These are phyloP conservation scores for Liodrosophila aerea DNA, from an alignment of 2,888 invertebrate genomes.

Conservation along the genomic window DNA sequence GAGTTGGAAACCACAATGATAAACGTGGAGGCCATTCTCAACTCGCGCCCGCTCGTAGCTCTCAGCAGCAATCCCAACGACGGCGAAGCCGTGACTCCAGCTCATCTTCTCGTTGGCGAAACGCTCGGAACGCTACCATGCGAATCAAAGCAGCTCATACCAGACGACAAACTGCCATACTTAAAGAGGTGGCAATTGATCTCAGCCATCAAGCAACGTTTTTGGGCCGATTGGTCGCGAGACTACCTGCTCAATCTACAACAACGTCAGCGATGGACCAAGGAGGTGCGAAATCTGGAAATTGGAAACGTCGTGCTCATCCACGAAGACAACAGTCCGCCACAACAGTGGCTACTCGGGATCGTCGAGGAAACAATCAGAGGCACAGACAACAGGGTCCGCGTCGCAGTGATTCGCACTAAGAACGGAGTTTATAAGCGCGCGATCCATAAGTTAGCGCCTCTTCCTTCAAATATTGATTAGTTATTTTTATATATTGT, in stretches of 20 bases:
- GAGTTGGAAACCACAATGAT: neutral
- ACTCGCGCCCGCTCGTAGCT: neutral
- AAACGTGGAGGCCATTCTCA: neutral
- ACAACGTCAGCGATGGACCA: neutral
- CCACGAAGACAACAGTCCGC: neutral
- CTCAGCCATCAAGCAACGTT: too few relatives aligned
- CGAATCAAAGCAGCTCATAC: neutral
- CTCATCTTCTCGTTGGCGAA: neutral
- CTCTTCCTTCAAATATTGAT: too few relatives aligned
- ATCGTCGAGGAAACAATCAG: neutral
- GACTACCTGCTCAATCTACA: neutral
- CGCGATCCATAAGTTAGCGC: neutral
- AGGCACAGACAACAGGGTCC: too few relatives aligned
- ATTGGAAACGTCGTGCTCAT: neutral
- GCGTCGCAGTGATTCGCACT: neutral
- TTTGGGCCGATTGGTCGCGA: neutral
- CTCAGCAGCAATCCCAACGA: neutral
- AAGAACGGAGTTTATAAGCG: neutral
- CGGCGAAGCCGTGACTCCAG: neutral
- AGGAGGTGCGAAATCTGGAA: neutral
- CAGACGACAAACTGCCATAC: neutral
- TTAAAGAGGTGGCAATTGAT: neutral
- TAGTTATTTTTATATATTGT: too few relatives aligned
- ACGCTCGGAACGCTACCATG: neutral
- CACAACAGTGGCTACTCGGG: neutral